Conservation (phyloP, 2,113 vertebrate species). For the Cyphomyrus plagiostoma region DNA sequence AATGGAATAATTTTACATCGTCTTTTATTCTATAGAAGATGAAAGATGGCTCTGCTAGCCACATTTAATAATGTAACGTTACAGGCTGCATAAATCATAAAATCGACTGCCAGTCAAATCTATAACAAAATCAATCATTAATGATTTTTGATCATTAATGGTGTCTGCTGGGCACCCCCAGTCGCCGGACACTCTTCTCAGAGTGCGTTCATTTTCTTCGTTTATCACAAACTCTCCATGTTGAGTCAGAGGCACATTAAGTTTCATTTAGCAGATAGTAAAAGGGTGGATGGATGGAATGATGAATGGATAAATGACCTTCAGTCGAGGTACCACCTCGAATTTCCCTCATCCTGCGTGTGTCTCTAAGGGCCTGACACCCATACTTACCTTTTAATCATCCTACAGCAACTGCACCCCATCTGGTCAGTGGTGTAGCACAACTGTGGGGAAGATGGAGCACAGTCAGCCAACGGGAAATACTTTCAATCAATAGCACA, state of each 20-base stretch:
- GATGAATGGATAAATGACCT: neutral
- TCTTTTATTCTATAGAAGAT: neutral
- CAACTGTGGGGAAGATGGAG: conserved; percentile 43
- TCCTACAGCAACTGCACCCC: conserved; percentile 97
- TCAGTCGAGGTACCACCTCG: neutral
- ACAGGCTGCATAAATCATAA: neutral
- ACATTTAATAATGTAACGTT: neutral
- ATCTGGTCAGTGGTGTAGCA: conserved; percentile 71
- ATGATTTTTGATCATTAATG: neutral
- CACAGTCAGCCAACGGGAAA: neutral
- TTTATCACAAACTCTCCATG: too few species aligned
- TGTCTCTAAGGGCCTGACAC: neutral
- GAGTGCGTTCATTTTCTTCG: too few species aligned
- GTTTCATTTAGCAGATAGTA: neutral
- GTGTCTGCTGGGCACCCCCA: neutral
- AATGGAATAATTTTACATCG: neutral
- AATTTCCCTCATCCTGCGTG: neutral
- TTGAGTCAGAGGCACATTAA: neutral
- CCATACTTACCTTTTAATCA: conserved; percentile 83
- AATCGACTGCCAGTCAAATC: neutral
- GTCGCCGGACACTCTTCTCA: too few species aligned
- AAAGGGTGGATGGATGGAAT: neutral
- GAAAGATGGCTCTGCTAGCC: neutral
- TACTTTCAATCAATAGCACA: neutral
- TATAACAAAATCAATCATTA: neutral